Conservation (phyloP, 2,797 vertebrate species). For the Hylomyscus alleni region DNA sequence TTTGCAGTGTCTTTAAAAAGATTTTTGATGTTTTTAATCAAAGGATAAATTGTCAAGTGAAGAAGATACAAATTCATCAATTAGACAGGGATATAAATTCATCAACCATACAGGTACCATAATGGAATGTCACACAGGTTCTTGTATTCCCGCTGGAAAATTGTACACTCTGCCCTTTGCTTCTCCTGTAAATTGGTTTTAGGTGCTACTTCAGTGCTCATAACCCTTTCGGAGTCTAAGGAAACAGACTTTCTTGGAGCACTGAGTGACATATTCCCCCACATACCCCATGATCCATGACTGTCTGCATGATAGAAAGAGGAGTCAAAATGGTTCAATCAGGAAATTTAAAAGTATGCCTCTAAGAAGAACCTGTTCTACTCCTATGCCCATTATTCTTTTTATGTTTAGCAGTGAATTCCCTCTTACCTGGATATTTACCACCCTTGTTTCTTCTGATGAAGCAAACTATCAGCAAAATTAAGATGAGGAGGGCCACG, state of each 20-base stretch:
- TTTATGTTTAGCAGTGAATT: not conserved
- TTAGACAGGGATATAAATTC: not conserved
- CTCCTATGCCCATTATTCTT: not conserved
- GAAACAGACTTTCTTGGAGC: slow-evolving; percentile 9
- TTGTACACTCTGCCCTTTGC: not conserved
- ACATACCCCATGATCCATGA: not conserved
- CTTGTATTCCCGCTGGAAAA: not conserved
- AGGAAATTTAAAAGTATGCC: not conserved
- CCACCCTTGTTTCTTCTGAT: slow-evolving; percentile 99
- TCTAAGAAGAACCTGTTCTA: not conserved
- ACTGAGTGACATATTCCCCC: not conserved
- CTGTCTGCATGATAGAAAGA: not conserved
- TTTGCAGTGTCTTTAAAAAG: not conserved
- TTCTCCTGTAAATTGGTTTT: not conserved
- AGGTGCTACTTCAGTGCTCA: not conserved
- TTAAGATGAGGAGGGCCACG: slow-evolving; percentile 97
- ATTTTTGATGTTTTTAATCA: not conserved
- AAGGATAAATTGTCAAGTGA: slow-evolving; percentile 14
- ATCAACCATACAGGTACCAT: not conserved
- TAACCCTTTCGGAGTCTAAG: not conserved
- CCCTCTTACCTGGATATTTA: slow-evolving; percentile 96
- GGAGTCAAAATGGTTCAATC: not conserved
- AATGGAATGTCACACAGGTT: not conserved
- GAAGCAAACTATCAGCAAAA: slow-evolving; percentile 99
- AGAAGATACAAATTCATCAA: slow-evolving; percentile 32